Conservation (phyloP, 2,113 vertebrate species). For the Paracanthobrama guichenoti region DNA sequence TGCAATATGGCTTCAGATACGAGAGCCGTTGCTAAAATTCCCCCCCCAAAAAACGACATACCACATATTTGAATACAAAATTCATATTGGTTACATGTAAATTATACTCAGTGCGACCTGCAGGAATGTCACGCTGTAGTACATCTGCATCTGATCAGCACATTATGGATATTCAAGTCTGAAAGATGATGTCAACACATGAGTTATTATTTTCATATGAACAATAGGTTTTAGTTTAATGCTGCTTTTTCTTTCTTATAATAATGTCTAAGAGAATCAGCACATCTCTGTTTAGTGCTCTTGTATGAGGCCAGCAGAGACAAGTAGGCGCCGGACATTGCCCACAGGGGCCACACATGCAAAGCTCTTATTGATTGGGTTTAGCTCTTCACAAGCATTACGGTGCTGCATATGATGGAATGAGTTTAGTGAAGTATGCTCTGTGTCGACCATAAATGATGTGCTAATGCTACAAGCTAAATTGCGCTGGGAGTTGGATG, state of each 20-base stretch:
- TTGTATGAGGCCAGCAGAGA: constrained; percentile 18
- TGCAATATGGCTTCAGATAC: not conserved
- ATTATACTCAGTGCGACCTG: not conserved
- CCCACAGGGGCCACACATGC: not conserved
- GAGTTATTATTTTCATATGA: not conserved
- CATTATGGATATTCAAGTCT: not conserved
- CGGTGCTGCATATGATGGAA: constrained; percentile 18
- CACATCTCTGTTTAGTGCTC: constrained; percentile 9
- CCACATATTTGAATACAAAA: constrained; percentile 9
- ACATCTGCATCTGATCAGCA: not conserved
- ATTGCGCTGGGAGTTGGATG: not conserved
- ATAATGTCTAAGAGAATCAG: constrained; percentile 7
- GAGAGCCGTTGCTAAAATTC: not conserved
- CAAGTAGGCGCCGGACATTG: not conserved
- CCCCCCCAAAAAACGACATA: not conserved
- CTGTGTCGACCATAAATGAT: constrained; percentile 6
- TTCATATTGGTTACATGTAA: constrained; percentile 7
- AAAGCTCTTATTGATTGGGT: constrained; percentile 35
- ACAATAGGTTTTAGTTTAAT: not conserved
- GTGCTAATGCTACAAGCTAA: not conserved
- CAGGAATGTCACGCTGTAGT: not conserved
- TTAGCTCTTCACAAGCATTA: constrained; percentile 13
- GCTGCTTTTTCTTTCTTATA: not conserved
- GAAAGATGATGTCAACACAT: not conserved
- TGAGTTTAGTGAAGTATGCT: not conserved